These are phyloP conservation scores for Drosophila leonis DNA, from an alignment of 2,888 invertebrate species.

Conservation along the genomic window DNA sequence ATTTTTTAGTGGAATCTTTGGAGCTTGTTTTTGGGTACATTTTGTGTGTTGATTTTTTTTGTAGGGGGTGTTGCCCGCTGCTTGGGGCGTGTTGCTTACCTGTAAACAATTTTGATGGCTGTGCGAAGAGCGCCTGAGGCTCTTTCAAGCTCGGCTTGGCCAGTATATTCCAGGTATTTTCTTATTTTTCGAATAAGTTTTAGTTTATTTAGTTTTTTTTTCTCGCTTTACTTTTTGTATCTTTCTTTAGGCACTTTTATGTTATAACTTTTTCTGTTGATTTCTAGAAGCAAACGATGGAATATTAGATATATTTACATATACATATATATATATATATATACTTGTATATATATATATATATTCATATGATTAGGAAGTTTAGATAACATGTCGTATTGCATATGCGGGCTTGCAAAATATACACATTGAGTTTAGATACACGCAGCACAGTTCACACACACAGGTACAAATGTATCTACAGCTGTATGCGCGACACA, in stretches of 20 bases:
- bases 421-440: conserved; percentile 25
- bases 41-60: conserved; percentile 24
- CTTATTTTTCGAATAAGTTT: conserved; percentile 55
- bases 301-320: conserved; percentile 3
- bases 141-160: conserved; percentile 55
- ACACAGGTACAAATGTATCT: conserved; percentile 11
- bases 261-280: neutral
- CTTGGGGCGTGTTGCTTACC: conserved; percentile 65
- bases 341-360: neutral
- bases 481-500: conserved; percentile 50
- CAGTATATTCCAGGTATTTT: conserved; percentile 67
- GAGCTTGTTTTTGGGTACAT: conserved; percentile 25
- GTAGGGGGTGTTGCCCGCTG: conserved; percentile 59
- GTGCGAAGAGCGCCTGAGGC: conserved; percentile 73
- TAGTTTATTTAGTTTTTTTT: conserved; percentile 31
- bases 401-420: conserved; percentile 28
- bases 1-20: conserved; percentile 54
- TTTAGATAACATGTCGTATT: conserved; percentile 8
- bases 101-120: conserved; percentile 60
- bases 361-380: neutral
- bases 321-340: neutral
- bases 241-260: conserved; percentile 26
- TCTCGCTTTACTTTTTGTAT: conserved; percentile 9
- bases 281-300: conserved; percentile 38
- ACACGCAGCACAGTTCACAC: conserved; percentile 20